Conservation (phyloP, 1,140 invertebrate species). For the Caenorhabditis briggsae region DNA sequence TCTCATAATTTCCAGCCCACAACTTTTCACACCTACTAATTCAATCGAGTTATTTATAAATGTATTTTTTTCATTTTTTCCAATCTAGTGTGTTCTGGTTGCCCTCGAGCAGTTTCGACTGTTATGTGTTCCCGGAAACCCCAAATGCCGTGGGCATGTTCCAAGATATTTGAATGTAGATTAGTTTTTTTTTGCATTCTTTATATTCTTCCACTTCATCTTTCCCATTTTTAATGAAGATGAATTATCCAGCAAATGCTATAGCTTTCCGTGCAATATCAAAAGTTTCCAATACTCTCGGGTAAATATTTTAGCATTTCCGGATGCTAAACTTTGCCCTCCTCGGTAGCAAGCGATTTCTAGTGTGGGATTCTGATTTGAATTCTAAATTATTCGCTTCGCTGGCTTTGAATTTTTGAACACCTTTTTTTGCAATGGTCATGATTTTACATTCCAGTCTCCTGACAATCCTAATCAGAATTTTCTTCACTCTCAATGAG, state of each 20-base stretch:
- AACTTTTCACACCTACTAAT: not conserved
- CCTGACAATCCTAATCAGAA: too few species aligned
- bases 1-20: not conserved
- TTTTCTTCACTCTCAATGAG: too few species aligned
- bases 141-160: not conserved
- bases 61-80: not conserved
- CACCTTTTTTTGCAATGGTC: too few species aligned
- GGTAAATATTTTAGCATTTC: not conserved
- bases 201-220: not conserved
- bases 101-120: not conserved
- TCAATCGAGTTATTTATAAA: not conserved
- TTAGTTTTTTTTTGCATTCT: not conserved
- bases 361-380: too few species aligned
- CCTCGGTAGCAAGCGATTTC: too few species aligned
- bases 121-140: not conserved
- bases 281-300: not conserved
- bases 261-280: not conserved
- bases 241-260: conserved; percentile 22
- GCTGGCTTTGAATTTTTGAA: too few species aligned
- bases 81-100: not conserved
- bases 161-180: not conserved
- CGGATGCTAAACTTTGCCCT: not conserved
- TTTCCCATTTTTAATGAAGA: conserved; percentile 23
- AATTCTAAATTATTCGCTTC: too few species aligned
- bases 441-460: too few species aligned